Conservation (phyloP, 2,113 vertebrate genomes). For the Python bivittatus region DNA sequence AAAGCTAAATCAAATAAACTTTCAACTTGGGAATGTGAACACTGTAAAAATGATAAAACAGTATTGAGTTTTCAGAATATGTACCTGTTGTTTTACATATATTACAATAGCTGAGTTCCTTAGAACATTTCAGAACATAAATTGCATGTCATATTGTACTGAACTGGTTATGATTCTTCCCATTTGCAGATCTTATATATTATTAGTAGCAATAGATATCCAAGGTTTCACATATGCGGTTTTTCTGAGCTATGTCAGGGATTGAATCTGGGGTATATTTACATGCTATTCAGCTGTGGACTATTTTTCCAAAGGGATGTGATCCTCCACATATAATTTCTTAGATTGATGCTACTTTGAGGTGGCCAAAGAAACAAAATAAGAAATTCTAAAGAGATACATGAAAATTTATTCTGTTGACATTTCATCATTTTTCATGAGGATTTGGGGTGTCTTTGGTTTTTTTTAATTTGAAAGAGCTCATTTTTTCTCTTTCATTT, state of each 20-base stretch:
- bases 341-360: not conserved
- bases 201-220: not conserved
- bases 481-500: slow-evolving; percentile 36
- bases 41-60: not conserved
- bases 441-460: not conserved
- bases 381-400: not conserved
- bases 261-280: not conserved
- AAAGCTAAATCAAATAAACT: not conserved
- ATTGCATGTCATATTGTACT: not conserved
- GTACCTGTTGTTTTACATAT: not conserved
- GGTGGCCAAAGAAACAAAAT: not conserved
- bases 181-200: not conserved
- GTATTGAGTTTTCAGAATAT: not conserved
- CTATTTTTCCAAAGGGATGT: not conserved
- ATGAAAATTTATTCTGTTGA: not conserved
- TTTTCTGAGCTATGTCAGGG: not conserved
- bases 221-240: not conserved
- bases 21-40: not conserved
- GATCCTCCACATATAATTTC: not conserved
- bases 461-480: slow-evolving; percentile 23
- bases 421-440: not conserved
- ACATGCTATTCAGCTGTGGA: not conserved
- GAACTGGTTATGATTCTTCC: not conserved
- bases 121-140: not conserved
- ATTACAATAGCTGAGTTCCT: not conserved